These are phyloP conservation scores for Sepiola atlantica DNA, from an alignment of 2,888 invertebrate species.

Conservation along the genomic window DNA sequence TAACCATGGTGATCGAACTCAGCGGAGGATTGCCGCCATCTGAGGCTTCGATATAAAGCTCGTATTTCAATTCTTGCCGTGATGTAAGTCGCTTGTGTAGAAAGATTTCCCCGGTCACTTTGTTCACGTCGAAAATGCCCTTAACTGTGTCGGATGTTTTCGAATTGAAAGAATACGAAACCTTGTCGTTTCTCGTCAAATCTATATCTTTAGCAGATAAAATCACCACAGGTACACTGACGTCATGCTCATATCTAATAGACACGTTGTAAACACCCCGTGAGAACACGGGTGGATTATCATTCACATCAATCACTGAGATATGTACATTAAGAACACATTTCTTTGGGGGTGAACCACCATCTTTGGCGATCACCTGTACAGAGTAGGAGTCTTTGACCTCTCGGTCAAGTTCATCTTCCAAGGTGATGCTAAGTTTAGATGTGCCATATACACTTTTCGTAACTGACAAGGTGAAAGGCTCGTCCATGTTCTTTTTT, in stretches of 20 bases:
- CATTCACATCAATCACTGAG: neutral
- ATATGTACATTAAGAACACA: neutral
- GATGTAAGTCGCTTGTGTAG: neutral
- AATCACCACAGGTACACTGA: constrained; percentile 3
- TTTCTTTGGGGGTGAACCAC: neutral
- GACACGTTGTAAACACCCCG: neutral
- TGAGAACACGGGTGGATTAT: neutral
- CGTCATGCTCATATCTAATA: neutral
- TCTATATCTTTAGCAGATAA: neutral
- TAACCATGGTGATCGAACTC: neutral
- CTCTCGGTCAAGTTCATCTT: neutral
- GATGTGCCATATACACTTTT: neutral
- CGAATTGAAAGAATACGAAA: constrained; percentile 9
- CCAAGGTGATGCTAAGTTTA: neutral
- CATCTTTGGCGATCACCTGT: neutral
- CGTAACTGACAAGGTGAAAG: neutral
- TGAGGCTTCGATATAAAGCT: neutral
- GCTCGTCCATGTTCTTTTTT: neutral
- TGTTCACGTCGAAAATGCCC: neutral
- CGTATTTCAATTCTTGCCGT: neutral
- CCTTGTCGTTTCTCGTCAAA: neutral
- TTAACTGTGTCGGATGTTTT: neutral
- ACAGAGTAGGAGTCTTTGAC: neutral
- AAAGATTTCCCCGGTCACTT: neutral
- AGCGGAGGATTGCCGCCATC: neutral